Evolutionary conservation across 2,113 vertebrate species (phyloP).

Genomic region (Amazona guildingii): DNA sequence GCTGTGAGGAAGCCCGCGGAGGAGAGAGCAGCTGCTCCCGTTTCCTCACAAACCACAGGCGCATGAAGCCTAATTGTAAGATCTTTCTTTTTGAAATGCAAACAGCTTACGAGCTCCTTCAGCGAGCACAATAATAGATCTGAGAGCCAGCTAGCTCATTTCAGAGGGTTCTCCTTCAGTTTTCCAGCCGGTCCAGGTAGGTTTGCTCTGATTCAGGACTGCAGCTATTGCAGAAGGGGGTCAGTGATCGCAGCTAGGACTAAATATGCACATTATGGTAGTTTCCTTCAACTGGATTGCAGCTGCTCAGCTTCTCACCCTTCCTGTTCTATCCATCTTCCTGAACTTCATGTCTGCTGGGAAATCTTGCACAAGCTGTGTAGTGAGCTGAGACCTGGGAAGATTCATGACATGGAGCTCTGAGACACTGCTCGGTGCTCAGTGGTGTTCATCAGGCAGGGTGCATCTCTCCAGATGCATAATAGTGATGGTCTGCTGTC

Average conservation of each 20-base stretch:
- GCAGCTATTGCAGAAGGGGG: neutral
- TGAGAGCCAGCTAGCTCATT: neutral
- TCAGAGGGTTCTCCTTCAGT: neutral
- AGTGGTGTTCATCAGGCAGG: neutral
- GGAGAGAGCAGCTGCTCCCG: neutral
- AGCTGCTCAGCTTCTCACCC: neutral
- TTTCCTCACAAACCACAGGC: neutral
- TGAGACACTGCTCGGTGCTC: neutral
- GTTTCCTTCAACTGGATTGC: neutral
- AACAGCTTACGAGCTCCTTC: neutral
- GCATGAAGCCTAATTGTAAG: neutral
- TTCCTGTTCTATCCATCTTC: neutral
- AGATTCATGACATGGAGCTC: neutral
- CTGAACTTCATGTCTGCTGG: neutral
- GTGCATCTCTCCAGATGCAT: neutral
- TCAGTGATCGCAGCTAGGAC: neutral
- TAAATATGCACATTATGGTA: neutral
- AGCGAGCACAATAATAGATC: neutral
- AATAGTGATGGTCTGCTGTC: neutral
- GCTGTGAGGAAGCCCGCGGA: neutral
- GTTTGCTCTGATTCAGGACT: neutral
- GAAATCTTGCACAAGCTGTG: neutral
- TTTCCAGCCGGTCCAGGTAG: neutral
- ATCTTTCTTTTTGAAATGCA: slow-evolving; percentile 26
- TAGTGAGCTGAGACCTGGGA: neutral